These are phyloP conservation scores for Callyntrura sp. DNA, from an alignment of 2,888 invertebrate genomes.

Conservation along the genomic window DNA sequence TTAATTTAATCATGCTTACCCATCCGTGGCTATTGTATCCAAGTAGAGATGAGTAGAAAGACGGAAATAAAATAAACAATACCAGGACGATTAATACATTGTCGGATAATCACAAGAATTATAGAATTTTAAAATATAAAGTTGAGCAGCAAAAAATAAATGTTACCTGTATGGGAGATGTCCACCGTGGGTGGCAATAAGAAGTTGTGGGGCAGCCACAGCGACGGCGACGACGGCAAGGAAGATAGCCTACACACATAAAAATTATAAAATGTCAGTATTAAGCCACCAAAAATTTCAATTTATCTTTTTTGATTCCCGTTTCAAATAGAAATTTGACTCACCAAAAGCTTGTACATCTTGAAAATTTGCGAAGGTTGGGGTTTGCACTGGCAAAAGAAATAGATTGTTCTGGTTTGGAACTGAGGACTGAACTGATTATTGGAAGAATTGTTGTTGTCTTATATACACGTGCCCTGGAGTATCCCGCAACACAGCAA, in stretches of 20 bases:
- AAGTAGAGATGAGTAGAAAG: not conserved
- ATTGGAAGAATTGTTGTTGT: not conserved
- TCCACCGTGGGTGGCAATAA: slow-evolving; percentile 53
- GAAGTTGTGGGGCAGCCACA: slow-evolving; percentile 80
- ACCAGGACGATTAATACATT: too few relatives aligned
- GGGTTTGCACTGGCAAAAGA: slow-evolving; percentile 70
- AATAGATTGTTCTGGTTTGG: slow-evolving; percentile 53
- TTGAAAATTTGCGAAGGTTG: slow-evolving; percentile 66
- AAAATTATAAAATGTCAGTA: not conserved
- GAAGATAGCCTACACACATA: slow-evolving; percentile 76
- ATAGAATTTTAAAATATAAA: not conserved
- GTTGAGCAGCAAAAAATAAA: too few relatives aligned
- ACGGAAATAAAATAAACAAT: not conserved
- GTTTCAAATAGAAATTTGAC: slow-evolving; percentile 28
- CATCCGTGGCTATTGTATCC: slow-evolving; percentile 60
- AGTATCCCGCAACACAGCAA: slow-evolving; percentile 16
- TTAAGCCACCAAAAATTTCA: not conserved
- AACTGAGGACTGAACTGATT: slow-evolving; percentile 69
- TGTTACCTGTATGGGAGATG: slow-evolving; percentile 74
- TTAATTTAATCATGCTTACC: slow-evolving; percentile 21
- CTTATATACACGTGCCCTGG: slow-evolving; percentile 53
- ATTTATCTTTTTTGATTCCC: not conserved
- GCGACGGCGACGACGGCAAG: slow-evolving; percentile 80
- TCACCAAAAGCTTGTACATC: slow-evolving; percentile 78
- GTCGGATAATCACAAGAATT: too few relatives aligned